A percentile compares a stretch with the other conserved stretches of the same genome.
phyloP scores from a whole-genome alignment of 1,140 invertebrate species.

The Conus ventricosus region DNA sequence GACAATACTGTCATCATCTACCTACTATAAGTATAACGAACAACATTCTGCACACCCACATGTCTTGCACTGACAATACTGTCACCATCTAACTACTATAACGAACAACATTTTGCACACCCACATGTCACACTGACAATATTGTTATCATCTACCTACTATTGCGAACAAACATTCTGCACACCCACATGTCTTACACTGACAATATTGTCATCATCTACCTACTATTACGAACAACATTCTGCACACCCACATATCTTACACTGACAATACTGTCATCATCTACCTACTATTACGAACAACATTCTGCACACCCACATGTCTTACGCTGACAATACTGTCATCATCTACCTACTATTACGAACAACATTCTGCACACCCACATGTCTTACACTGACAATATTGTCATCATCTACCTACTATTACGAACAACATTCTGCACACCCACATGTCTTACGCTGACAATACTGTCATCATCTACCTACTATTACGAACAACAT shows the following conservation, averaged over 20 bases:
- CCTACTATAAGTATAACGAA: conserved; percentile 67
- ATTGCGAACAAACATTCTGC: conserved; percentile 91
- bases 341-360: no score
- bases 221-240: conserved; percentile 67
- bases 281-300: conserved; percentile 81
- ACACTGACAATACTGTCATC: no score
- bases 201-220: background rate
- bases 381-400: no score
- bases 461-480: no score
- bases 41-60: conserved; percentile 83
- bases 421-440: no score
- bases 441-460: no score
- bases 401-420: no score
- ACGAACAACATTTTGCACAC: conserved; percentile 87
- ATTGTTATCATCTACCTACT: conserved; percentile 33
- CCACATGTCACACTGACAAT: conserved; percentile 9
- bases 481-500: no score
- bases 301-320: conserved; percentile 82
- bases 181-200: conserved; percentile 60
- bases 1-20: background rate
- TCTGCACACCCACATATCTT: no score
- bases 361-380: no score
- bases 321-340: no score
- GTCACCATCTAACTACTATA: conserved; percentile 29
- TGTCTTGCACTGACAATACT: background rate